Evolutionary conservation across 1,140 invertebrate species (phyloP).

Genomic region (Brachionus calyciflorus): DNA sequence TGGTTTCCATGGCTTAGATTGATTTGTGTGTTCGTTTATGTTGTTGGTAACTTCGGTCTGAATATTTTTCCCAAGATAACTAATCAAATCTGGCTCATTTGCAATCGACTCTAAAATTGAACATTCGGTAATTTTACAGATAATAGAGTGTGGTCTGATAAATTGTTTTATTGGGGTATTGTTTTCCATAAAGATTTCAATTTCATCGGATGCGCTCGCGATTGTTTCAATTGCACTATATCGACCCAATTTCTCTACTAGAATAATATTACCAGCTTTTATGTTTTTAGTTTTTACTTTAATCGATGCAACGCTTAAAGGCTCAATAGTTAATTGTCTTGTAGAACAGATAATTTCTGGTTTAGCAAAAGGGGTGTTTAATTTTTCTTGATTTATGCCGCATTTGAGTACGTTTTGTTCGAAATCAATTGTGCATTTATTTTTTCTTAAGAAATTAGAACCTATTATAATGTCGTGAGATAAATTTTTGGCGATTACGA

Average conservation of each 20-base stretch:
- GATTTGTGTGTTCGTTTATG: not conserved
- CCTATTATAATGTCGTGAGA: not conserved
- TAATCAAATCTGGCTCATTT: not conserved
- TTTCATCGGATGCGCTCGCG: not conserved
- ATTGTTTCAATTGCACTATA: not conserved
- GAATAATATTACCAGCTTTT: not conserved
- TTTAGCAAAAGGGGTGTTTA: too few species aligned
- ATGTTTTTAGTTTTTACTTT: not conserved
- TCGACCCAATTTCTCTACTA: too few species aligned
- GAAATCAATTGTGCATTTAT: too few species aligned
- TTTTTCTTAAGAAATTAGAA: too few species aligned
- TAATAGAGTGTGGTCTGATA: not conserved
- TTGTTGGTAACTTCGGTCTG: not conserved
- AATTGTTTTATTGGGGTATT: not conserved
- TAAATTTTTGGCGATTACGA: too few species aligned
- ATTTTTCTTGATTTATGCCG: too few species aligned
- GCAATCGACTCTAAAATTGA: too few species aligned
- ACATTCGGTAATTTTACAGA: not conserved
- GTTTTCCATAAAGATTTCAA: not conserved
- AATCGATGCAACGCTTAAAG: too few species aligned
- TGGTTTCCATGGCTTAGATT: slow-evolving; percentile 23
- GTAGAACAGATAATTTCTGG: too few species aligned
- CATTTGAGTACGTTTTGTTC: too few species aligned
- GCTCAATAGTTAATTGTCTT: too few species aligned
- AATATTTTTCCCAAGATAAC: not conserved